Evolutionary conservation across 2,113 vertebrate species (phyloP).

Genomic region (Myiopsitta monachus): DNA sequence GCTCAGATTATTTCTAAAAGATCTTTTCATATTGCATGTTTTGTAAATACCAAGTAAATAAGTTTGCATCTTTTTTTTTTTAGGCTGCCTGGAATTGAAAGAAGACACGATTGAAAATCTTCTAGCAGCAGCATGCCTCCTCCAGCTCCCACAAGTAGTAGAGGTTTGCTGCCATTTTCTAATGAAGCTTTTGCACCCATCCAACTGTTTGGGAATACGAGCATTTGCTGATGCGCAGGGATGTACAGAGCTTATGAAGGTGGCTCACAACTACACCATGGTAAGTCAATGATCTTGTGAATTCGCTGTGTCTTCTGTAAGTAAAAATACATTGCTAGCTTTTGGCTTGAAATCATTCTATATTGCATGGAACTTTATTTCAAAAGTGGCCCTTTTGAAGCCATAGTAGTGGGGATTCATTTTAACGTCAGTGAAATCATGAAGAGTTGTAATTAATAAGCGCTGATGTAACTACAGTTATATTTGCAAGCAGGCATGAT

Average conservation of each 20-base stretch:
- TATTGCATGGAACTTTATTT: background rate
- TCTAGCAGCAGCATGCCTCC: conserved; percentile 80
- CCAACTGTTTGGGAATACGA: conserved; percentile 82
- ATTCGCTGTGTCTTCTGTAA: background rate
- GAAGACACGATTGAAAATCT: conserved; percentile 84
- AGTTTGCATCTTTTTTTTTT: background rate
- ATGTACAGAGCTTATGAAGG: conserved; percentile 81
- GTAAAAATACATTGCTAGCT: background rate
- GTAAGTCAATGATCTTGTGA: conserved; percentile 62
- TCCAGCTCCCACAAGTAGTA: conserved; percentile 82
- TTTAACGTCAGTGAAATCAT: background rate
- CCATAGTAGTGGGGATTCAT: background rate
- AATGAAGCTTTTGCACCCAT: conserved; percentile 82
- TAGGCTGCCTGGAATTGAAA: conserved; percentile 80
- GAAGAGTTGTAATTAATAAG: background rate
- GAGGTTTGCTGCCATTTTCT: conserved; percentile 83
- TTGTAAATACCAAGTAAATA: background rate
- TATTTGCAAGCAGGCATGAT: background rate
- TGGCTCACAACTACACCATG: conserved; percentile 84
- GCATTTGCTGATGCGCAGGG: conserved; percentile 83
- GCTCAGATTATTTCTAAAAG: background rate
- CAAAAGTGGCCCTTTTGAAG: background rate
- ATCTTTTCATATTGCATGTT: background rate
- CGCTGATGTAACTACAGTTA: background rate
- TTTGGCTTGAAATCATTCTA: background rate